Base-by-base conservation (phyloP, 2,888 invertebrate genomes). In the Melanotus villosus region DNA sequence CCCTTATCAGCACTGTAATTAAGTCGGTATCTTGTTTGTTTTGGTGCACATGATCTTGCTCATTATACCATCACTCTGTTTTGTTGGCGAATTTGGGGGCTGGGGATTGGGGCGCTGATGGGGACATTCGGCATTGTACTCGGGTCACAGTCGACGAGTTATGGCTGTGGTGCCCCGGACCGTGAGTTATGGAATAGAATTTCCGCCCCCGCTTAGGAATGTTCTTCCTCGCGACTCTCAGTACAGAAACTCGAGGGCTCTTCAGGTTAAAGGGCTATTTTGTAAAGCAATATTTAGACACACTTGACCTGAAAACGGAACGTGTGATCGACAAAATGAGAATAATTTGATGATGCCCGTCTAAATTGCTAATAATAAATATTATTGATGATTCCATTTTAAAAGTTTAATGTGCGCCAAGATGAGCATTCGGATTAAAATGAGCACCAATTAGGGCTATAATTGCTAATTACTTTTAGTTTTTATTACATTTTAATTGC, bases 171-270 rank as follows among this genome's bases (percentile, higher is more conserved):
- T 75, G 72, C 67, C 71, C 70, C 74, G 73, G 75, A 70, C 72
- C 68, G 72, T 78, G 76, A 78, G 71, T 77, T 78, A 78, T 77
- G 77, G 72, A 71, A 74, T 71, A 77, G 75, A 78, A 78, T 77
- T 77, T 78, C 78, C 78, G 77, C 75, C 71, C 72, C 62, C 73
- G 76, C 73, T 75, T 64, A 54, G 71, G 62, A 65, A 66, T 71
- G 67, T 67, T 65, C 70, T 68, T 70, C 68, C 59, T 69, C 47
- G 2, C 62, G 54, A 50, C 57, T 45, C 47, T 38, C 57, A 32
- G 58, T 64, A n/a, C 60, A 52, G 36, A 38, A 47, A 60, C 56
- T 63, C 21, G 56, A 64, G 67, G 34, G 58, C 58, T 54, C 62
- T 68, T 62, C 57, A 68, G 50, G 62, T 68, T 68, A 57, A 41